phyloP scores from a whole-genome alignment of 2,113 vertebrate species.

The Sylvia atricapilla region DNA sequence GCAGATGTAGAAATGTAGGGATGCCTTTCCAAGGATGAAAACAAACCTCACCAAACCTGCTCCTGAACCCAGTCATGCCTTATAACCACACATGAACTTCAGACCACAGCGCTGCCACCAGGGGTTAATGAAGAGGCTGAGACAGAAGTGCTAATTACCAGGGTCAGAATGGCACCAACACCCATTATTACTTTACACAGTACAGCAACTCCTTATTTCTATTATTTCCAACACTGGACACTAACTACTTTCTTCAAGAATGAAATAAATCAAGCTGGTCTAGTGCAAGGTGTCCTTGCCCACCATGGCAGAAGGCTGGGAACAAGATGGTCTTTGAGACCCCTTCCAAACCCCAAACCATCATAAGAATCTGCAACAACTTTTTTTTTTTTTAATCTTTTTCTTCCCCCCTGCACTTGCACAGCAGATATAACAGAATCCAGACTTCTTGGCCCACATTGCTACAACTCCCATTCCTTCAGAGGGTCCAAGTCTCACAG shows the following conservation, averaged over 20 bases:
- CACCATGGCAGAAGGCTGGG: neutral
- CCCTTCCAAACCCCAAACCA: neutral
- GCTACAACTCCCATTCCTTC: neutral
- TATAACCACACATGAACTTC: neutral
- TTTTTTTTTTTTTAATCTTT: neutral
- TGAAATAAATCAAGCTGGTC: neutral
- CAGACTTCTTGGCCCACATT: neutral
- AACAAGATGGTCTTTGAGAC: neutral
- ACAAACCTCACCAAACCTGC: neutral
- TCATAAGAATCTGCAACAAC: neutral
- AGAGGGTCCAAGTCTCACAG: neutral
- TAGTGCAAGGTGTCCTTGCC: neutral
- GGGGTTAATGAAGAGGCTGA: neutral
- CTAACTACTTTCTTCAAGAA: neutral
- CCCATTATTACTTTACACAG: neutral
- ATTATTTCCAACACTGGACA: neutral
- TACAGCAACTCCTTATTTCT: neutral
- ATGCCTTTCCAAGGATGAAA: neutral
- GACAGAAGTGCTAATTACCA: neutral
- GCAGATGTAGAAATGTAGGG: rapidly evolving
- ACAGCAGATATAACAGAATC: neutral
- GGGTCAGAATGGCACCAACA: neutral
- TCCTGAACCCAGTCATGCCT: neutral
- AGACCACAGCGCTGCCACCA: neutral
- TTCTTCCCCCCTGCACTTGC: neutral